Evolutionary conservation across 92 coral and sea anemone species (phyloP).

Genomic region (Plumapathes pennacea): DNA sequence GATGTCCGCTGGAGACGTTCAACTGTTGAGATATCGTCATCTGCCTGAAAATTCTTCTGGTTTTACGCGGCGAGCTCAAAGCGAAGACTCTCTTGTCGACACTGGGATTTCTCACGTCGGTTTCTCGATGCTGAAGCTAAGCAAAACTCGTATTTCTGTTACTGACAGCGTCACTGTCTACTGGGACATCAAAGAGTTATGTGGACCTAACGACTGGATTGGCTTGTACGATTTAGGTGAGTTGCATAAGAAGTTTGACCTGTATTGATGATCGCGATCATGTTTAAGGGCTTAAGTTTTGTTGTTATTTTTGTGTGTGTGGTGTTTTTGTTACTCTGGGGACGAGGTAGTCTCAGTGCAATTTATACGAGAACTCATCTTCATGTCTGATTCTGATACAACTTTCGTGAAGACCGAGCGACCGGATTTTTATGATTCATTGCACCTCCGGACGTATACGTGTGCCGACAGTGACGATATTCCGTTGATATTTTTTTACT

Average conservation of each 20-base stretch:
- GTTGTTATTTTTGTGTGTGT: no score
- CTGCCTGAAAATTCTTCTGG: slow-evolving; percentile 8
- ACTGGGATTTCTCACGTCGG: slow-evolving; percentile 4
- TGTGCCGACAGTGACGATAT: no score
- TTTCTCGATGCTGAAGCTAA: slow-evolving; percentile 83
- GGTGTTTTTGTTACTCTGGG: no score
- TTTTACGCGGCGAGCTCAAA: slow-evolving; percentile 15
- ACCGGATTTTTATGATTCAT: no score
- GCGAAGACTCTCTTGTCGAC: slow-evolving; percentile 29
- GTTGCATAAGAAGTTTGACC: slow-evolving; percentile 18
- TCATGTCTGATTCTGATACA: no score
- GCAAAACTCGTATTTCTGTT: slow-evolving; percentile 86
- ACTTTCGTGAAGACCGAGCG: no score
- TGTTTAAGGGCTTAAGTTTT: no score
- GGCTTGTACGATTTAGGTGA: slow-evolving; percentile 95
- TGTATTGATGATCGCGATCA: no score
- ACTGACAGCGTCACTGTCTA: slow-evolving; percentile 96
- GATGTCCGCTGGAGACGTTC: slow-evolving; percentile 55
- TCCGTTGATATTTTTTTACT: no score
- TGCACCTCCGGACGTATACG: no score
- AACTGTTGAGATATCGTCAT: slow-evolving; percentile 49
- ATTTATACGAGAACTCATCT: no score
- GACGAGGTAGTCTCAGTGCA: no score
- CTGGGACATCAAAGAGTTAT: slow-evolving; percentile 88
- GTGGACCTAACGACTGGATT: slow-evolving; percentile 97